phyloP scores from a whole-genome alignment of 2,888 invertebrate genomes.

The Metallyticus violacea region DNA sequence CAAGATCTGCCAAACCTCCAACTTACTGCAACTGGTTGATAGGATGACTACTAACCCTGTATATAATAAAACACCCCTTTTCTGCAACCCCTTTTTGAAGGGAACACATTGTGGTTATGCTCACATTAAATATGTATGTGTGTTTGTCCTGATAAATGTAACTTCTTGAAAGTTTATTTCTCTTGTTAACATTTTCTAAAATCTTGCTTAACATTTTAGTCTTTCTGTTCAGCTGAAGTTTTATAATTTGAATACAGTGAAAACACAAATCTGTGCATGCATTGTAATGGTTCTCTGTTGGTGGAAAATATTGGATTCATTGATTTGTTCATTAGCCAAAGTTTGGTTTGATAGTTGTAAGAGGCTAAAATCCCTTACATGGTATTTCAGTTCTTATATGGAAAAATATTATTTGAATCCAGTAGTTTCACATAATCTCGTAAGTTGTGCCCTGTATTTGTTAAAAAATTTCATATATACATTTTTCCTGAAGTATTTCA shows the following conservation, averaged over 20 bases:
- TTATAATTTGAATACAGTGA: neutral
- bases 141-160: constrained; percentile 13
- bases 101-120: constrained; percentile 12
- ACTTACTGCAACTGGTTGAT: constrained; percentile 5
- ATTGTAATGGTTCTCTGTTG: neutral
- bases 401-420: neutral
- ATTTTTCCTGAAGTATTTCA: neutral
- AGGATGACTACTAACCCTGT: constrained; percentile 9
- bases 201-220: neutral
- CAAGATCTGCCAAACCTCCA: constrained; percentile 27
- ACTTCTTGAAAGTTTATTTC: neutral
- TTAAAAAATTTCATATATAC: neutral
- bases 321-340: neutral
- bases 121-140: neutral
- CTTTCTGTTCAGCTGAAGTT: neutral
- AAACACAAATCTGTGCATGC: neutral
- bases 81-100: neutral
- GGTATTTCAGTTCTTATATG: neutral
- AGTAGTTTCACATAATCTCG: neutral
- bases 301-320: neutral
- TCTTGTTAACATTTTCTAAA: neutral
- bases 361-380: neutral
- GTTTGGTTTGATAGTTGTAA: neutral
- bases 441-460: neutral
- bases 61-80: neutral